phyloP scores from a whole-genome alignment of 2,797 vertebrate species.

The Centropyge bicolor region DNA sequence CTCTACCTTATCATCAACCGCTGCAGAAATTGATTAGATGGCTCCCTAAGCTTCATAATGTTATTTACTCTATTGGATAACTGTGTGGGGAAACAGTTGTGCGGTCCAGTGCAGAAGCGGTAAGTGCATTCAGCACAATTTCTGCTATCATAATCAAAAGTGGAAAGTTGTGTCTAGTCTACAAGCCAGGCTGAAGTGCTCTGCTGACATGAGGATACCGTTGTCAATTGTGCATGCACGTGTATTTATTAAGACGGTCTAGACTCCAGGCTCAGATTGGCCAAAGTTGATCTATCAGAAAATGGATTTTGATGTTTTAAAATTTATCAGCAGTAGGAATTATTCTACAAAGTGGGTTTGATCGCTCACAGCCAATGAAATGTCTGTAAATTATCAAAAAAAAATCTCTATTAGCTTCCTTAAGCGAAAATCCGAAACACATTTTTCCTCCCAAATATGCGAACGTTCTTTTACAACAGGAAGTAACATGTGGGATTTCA shows the following conservation, averaged over 20 bases:
- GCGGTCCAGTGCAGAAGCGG: slow-evolving; percentile 58
- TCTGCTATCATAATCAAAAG: slow-evolving; percentile 83
- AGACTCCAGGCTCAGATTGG: neutral
- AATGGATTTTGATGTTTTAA: neutral
- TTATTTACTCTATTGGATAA: slow-evolving; percentile 83
- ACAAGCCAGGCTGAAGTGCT: slow-evolving; percentile 46
- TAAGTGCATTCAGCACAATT: slow-evolving; percentile 83
- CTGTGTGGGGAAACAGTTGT: slow-evolving; percentile 70
- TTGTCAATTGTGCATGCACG: slow-evolving; percentile 19
- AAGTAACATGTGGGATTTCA: slow-evolving; percentile 40
- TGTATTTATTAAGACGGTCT: slow-evolving; percentile 15
- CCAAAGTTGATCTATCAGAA: neutral
- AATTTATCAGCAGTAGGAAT: neutral
- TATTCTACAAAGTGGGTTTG: no score
- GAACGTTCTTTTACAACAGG: slow-evolving; percentile 4
- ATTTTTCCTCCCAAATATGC: neutral
- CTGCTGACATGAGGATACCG: slow-evolving; percentile 53
- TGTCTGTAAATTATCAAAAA: neutral
- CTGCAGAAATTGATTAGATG: slow-evolving; percentile 80
- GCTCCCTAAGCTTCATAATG: slow-evolving; percentile 78
- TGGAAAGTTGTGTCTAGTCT: slow-evolving; percentile 68
- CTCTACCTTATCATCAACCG: slow-evolving; percentile 81
- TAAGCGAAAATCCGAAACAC: neutral
- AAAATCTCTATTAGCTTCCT: neutral
- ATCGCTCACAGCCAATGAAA: neutral